These are phyloP conservation scores for Gobiocypris rarus DNA, from an alignment of 2,113 vertebrate species.

Conservation along the genomic window DNA sequence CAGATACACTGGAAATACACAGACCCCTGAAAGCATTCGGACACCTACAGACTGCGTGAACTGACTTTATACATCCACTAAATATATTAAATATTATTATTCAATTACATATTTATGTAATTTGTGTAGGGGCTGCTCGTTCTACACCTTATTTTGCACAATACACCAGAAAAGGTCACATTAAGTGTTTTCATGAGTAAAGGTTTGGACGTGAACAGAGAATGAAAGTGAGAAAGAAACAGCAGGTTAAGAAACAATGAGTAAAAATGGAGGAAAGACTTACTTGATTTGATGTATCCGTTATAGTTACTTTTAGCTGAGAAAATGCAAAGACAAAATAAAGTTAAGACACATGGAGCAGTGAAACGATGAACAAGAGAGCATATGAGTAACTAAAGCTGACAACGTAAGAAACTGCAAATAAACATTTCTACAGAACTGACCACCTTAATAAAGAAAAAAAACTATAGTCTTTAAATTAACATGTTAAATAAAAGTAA, in stretches of 20 bases:
- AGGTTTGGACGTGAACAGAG: constrained; percentile 35
- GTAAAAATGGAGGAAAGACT: constrained; percentile 64
- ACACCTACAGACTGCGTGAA: background rate
- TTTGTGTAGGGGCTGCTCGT: background rate
- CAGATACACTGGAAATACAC: background rate
- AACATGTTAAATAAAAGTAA: too few species aligned
- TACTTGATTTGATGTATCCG: constrained; percentile 86
- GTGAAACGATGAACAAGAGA: constrained; percentile 47
- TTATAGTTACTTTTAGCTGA: constrained; percentile 85
- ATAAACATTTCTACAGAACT: constrained; percentile 31
- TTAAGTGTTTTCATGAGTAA: background rate
- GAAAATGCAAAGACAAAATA: constrained; percentile 73
- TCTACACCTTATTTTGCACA: background rate
- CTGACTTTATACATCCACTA: background rate
- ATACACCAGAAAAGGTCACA: background rate
- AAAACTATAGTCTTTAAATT: too few species aligned
- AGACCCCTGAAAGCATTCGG: background rate
- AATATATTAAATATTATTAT: too few species aligned
- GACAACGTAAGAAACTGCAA: constrained; percentile 34
- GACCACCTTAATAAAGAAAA: background rate
- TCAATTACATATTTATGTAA: background rate
- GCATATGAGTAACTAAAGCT: background rate
- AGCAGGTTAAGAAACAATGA: constrained; percentile 55
- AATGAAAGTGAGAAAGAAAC: constrained; percentile 37
- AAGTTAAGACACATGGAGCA: constrained; percentile 66